A percentile compares a stretch with the other conserved stretches of the same genome.
phyloP scores from a whole-genome alignment of 1,140 invertebrate species.

The Euglossa dilemma region DNA sequence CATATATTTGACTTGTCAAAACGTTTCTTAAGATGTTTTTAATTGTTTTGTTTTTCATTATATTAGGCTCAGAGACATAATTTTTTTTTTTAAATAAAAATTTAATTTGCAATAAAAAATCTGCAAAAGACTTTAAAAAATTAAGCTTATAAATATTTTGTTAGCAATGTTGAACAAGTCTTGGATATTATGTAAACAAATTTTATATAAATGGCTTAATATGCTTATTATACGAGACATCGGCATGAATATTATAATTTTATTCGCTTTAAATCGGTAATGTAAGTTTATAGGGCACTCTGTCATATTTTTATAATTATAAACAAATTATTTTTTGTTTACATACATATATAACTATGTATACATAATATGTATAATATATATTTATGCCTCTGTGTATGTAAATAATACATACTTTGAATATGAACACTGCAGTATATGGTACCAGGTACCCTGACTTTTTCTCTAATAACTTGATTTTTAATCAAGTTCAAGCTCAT shows the following conservation, averaged over 20 bases:
- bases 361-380: slow-evolving; percentile 58
- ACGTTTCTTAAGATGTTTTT: neutral
- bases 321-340: slow-evolving; percentile 52
- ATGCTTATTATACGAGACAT: slow-evolving; percentile 11
- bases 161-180: slow-evolving; percentile 4
- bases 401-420: slow-evolving; percentile 54
- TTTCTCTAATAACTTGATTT: slow-evolving; percentile 60
- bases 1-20: slow-evolving; percentile 24
- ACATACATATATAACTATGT: slow-evolving; percentile 61
- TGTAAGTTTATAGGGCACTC: slow-evolving; percentile 62
- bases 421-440: slow-evolving; percentile 67
- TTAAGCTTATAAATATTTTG: slow-evolving; percentile 1
- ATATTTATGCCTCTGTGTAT: slow-evolving; percentile 51
- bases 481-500: slow-evolving; percentile 66
- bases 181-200: slow-evolving; percentile 20
- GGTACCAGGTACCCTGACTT: slow-evolving; percentile 51
- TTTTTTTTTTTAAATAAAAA: slow-evolving; percentile 24
- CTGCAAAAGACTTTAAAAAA: neutral
- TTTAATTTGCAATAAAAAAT: slow-evolving; percentile 7
- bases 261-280: slow-evolving; percentile 23
- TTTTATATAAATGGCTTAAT: slow-evolving; percentile 18
- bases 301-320: slow-evolving; percentile 56
- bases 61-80: slow-evolving; percentile 36
- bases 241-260: slow-evolving; percentile 29
- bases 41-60: slow-evolving; percentile 15